Conservation (phyloP, 1,140 invertebrate genomes). For the Episyrphus balteatus region DNA sequence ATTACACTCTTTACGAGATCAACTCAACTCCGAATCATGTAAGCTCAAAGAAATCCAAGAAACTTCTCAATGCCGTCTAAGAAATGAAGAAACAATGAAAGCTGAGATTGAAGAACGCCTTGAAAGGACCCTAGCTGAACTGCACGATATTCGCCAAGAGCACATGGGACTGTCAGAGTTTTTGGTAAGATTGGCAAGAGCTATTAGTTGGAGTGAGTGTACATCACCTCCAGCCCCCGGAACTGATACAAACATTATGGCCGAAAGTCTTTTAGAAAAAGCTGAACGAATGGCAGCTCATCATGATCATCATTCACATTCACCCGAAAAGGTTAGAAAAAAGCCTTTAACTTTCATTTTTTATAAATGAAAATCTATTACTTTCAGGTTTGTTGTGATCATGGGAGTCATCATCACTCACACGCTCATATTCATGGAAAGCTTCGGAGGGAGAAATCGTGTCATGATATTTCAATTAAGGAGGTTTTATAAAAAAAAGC, state of each 20-base stretch:
- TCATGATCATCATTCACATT: constrained; percentile 52
- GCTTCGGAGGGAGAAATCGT: constrained; percentile 59
- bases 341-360: background rate
- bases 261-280: constrained; percentile 60
- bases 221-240: constrained; percentile 45
- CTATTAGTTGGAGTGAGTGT: constrained; percentile 31
- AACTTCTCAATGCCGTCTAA: constrained; percentile 46
- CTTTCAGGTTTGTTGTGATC: constrained; percentile 8
- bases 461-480: constrained; percentile 52
- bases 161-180: constrained; percentile 30
- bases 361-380: background rate
- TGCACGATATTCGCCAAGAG: constrained; percentile 39
- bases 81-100: constrained; percentile 58
- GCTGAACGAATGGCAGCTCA: constrained; percentile 61
- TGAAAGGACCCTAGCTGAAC: constrained; percentile 59
- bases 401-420: constrained; percentile 40
- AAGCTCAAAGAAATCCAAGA: constrained; percentile 53
- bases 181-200: constrained; percentile 53
- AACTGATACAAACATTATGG: constrained; percentile 65
- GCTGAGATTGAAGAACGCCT: constrained; percentile 51
- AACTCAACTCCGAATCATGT: constrained; percentile 47
- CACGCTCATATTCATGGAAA: constrained; percentile 25
- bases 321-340: background rate
- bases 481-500: constrained; percentile 10
- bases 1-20: constrained; percentile 57